A percentile compares a stretch with the other conserved stretches of the same genome.
Evolutionary conservation across 2,888 invertebrate species (phyloP).

Genomic region (Sphinx pinastri): DNA sequence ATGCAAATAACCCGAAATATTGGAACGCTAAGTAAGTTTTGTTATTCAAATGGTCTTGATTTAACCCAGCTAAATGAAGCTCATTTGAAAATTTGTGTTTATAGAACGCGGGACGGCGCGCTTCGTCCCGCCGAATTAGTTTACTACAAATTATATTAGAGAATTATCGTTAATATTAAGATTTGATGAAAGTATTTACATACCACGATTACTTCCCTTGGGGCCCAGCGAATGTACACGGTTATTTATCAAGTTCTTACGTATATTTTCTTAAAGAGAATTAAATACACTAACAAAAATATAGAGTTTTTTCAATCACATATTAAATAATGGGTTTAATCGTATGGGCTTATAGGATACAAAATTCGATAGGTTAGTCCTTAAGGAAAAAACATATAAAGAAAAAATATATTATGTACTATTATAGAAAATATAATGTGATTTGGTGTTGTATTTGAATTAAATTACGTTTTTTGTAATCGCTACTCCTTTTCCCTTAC

Average conservation of each 20-base stretch:
- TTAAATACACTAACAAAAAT: slow-evolving; percentile 58
- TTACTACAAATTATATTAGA: slow-evolving; percentile 62
- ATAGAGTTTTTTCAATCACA: slow-evolving; percentile 60
- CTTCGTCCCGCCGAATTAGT: slow-evolving; percentile 38
- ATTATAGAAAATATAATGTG: slow-evolving; percentile 83
- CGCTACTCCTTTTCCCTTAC: slow-evolving; percentile 72
- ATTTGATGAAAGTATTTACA: slow-evolving; percentile 58
- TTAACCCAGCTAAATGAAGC: slow-evolving; percentile 77
- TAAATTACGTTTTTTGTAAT: slow-evolving; percentile 81
- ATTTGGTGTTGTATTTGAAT: slow-evolving; percentile 84
- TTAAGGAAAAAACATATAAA: slow-evolving; percentile 71
- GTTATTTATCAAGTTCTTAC: slow-evolving; percentile 53
- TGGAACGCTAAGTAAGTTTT: slow-evolving; percentile 27
- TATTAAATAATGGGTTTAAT: slow-evolving; percentile 48
- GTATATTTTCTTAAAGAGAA: slow-evolving; percentile 70
- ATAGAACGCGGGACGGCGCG: background rate
- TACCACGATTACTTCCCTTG: slow-evolving; percentile 59
- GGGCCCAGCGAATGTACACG: slow-evolving; percentile 62
- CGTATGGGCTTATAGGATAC: slow-evolving; percentile 50
- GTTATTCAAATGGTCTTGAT: slow-evolving; percentile 67
- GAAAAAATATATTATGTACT: slow-evolving; percentile 74
- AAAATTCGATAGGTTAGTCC: slow-evolving; percentile 57
- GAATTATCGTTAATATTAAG: slow-evolving; percentile 63
- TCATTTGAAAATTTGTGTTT: slow-evolving; percentile 57
- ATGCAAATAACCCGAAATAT: background rate